A percentile compares a stretch with the other conserved stretches of the same genome.
phyloP scores from a whole-genome alignment of 1,140 invertebrate species.

The Oreohelix idahoensis region DNA sequence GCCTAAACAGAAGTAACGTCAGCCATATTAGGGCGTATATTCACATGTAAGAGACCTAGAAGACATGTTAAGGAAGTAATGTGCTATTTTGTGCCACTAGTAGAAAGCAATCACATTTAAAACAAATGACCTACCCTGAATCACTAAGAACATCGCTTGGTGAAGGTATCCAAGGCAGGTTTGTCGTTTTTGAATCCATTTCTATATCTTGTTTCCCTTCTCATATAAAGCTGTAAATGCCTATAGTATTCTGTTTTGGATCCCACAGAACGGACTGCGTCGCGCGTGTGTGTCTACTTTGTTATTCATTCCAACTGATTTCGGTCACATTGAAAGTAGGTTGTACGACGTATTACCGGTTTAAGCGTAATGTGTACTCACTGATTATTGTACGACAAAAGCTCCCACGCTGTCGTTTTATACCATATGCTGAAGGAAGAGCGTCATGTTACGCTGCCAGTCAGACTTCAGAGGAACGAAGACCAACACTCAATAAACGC shows the following conservation, averaged over 20 bases:
- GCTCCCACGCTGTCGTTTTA: background rate
- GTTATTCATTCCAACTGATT: background rate
- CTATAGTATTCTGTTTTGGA: no score
- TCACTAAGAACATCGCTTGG: background rate
- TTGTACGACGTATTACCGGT: background rate
- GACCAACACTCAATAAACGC: background rate
- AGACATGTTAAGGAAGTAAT: no score
- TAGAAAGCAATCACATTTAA: no score
- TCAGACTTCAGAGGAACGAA: background rate
- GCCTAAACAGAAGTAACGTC: no score
- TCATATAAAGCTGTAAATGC: no score
- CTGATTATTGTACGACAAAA: background rate
- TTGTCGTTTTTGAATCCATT: background rate
- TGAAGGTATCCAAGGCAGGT: background rate
- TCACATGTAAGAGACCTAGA: no score
- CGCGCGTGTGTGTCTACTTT: no score
- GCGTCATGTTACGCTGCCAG: background rate
- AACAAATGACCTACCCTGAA: conserved; percentile 7
- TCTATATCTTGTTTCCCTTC: no score
- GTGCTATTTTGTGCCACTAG: no score
- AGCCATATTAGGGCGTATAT: no score
- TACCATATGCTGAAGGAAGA: background rate
- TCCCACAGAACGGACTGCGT: background rate
- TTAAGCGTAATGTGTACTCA: background rate
- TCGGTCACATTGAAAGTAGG: background rate